Base-by-base conservation (phyloP, 2,797 vertebrate species). In the Muraenolepis orangiensis region DNA sequence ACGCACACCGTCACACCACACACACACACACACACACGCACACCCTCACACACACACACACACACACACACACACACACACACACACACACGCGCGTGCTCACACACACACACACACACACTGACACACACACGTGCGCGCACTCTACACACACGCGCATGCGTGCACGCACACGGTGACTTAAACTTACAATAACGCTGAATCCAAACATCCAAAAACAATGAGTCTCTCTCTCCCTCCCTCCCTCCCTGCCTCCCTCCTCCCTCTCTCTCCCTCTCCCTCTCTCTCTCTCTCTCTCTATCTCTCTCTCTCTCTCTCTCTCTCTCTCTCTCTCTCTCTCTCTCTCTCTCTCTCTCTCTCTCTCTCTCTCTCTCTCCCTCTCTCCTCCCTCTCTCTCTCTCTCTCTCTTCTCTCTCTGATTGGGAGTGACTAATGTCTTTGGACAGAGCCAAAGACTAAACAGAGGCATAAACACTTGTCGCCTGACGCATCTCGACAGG, bases 331-430 rank as follows among this genome's bases (percentile, higher is more conserved):
- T 12, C 79, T 85, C 79, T 82, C 84, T 84, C 84, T 86, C 84
- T 80, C 78, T 85, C 85, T 87, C 88, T 85, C 85, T 87, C 89
- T 88, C 69, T 16, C 78, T 84, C 86, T 83, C 87, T 87, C 86
- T 86, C 79, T 80, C 84, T 75, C 26, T 72, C 77, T 76, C 57
- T 40, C 32, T 81, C 81, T 79, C 0, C 29, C 28, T 30, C n/a
- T 8, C 28, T 61, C 30, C 46, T 3, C 26, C 61, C 16, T 1
- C 14, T 30, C 71, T 70, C 78, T 64, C 38, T 77, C 68, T 64
- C 78, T 69, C 42, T 12, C n/a, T 69, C 67, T 69, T 18, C 61
- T 85, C 73, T 85, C 81, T 71, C 73, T 73, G 82, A 81, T 31
- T 64, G 77, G 80, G 83, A 74, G 79, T 75, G 83, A 87, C 87